Evolutionary conservation across 2,797 vertebrate genomes (phyloP).

Genomic region (Clarias fuscus): DNA sequence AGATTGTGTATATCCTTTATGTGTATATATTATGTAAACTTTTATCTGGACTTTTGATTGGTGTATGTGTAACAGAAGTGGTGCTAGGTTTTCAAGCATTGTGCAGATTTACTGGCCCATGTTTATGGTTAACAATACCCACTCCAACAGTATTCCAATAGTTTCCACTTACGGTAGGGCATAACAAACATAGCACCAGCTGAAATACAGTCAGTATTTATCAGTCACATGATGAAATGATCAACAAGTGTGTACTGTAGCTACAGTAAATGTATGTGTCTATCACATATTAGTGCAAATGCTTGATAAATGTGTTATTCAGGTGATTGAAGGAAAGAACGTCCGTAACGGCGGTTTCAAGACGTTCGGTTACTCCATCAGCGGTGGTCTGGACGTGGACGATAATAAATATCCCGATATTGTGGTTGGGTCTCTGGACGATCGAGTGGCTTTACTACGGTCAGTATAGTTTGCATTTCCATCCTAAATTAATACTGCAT

Average conservation of each 20-base stretch:
- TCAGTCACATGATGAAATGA: background rate
- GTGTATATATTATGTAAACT: background rate
- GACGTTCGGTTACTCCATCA: slow-evolving; percentile 89
- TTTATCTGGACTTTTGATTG: background rate
- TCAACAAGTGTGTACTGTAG: background rate
- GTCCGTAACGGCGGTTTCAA: slow-evolving; percentile 69
- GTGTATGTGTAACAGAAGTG: background rate
- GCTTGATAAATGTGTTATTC: slow-evolving; percentile 9
- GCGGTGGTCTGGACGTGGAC: slow-evolving; percentile 84
- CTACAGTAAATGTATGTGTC: background rate
- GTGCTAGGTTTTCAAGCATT: background rate
- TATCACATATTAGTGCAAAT: background rate
- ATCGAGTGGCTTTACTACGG: slow-evolving; percentile 83
- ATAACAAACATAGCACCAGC: background rate
- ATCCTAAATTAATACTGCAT: background rate
- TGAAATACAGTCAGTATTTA: background rate
- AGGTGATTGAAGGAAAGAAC: slow-evolving; percentile 81
- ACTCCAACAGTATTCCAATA: background rate
- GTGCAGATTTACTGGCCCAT: background rate
- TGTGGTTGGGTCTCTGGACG: slow-evolving; percentile 85
- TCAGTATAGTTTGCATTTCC: slow-evolving; percentile 51
- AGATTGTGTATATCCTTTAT: background rate
- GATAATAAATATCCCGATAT: slow-evolving; percentile 87
- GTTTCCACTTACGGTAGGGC: background rate
- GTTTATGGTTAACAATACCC: background rate